Evolutionary conservation across 2,888 invertebrate genomes (phyloP).

Genomic region (Leucoptera coffeella): DNA sequence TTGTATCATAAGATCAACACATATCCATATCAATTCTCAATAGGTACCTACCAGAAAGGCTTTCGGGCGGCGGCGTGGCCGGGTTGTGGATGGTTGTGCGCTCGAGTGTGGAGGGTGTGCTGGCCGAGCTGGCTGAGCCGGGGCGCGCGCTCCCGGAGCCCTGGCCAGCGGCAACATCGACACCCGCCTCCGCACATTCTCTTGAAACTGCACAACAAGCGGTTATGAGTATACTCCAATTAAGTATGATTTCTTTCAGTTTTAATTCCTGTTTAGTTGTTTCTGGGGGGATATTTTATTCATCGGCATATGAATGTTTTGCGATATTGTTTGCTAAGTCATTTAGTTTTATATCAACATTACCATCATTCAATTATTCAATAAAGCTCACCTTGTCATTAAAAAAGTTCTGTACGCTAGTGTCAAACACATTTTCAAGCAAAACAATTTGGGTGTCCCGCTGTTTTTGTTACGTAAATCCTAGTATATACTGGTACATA

Average conservation of each 20-base stretch:
- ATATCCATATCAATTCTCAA: too few relatives aligned
- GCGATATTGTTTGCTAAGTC: too few relatives aligned
- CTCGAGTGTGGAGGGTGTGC: slow-evolving; percentile 57
- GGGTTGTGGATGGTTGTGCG: slow-evolving; percentile 48
- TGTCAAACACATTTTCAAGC: background rate
- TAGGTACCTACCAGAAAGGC: background rate
- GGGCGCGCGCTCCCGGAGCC: slow-evolving; percentile 25
- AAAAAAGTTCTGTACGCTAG: too few relatives aligned
- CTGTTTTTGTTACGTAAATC: background rate
- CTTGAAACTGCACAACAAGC: slow-evolving; percentile 25
- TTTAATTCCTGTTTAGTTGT: too few relatives aligned
- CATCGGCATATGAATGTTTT: too few relatives aligned
- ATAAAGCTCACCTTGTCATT: too few relatives aligned
- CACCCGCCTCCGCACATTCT: slow-evolving; percentile 41
- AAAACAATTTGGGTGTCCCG: background rate
- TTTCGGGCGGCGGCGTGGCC: slow-evolving; percentile 12
- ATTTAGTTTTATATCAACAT: too few relatives aligned
- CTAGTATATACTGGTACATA: slow-evolving; percentile 8
- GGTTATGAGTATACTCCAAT: too few relatives aligned
- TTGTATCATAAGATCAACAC: too few relatives aligned
- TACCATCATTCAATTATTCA: too few relatives aligned
- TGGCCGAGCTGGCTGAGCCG: slow-evolving; percentile 54
- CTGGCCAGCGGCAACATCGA: slow-evolving; percentile 18
- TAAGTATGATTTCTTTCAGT: too few relatives aligned
- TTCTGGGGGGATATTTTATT: too few relatives aligned